These are phyloP conservation scores for Drosophila pseudoobscura DNA, from an alignment of 1,140 invertebrate species.

Conservation along the genomic window DNA sequence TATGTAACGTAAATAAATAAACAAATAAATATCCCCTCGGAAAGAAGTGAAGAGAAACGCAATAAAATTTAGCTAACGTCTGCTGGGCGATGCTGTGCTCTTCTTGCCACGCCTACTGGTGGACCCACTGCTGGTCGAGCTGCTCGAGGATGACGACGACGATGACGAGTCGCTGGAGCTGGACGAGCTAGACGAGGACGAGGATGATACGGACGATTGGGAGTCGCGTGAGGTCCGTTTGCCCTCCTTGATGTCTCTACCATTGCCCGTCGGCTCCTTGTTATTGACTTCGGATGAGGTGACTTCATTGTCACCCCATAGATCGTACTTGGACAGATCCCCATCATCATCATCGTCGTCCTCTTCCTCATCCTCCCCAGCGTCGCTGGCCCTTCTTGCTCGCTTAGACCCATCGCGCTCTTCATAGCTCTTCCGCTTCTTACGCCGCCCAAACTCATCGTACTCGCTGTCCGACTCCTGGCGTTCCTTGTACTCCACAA, in stretches of 20 bases:
- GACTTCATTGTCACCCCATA: slow-evolving; percentile 87
- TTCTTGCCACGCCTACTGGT: slow-evolving; percentile 48
- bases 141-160: slow-evolving; percentile 51
- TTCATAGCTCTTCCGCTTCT: slow-evolving; percentile 86
- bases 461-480: slow-evolving; percentile 95
- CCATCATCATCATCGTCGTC: slow-evolving; percentile 88
- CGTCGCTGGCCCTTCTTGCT: slow-evolving; percentile 72
- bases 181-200: slow-evolving; percentile 73
- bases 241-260: slow-evolving; percentile 42
- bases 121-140: slow-evolving; percentile 51
- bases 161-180: slow-evolving; percentile 67
- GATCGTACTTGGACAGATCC: slow-evolving; percentile 92
- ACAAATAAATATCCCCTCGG: slow-evolving; percentile 20
- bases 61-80: slow-evolving; percentile 27
- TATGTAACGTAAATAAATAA: slow-evolving; percentile 65
- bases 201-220: slow-evolving; percentile 65
- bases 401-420: slow-evolving; percentile 38
- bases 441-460: slow-evolving; percentile 97
- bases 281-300: slow-evolving; percentile 42
- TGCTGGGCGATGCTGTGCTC: slow-evolving; percentile 12
- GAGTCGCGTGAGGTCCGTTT: slow-evolving; percentile 49
- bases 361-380: slow-evolving; percentile 84
- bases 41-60: slow-evolving; percentile 38
- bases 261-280: slow-evolving; percentile 46
- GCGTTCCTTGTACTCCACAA: slow-evolving; percentile 95